A percentile compares a stretch with the other conserved stretches of the same genome.
Conservation (phyloP, 2,888 invertebrate genomes). For the Harmothoe impar region DNA sequence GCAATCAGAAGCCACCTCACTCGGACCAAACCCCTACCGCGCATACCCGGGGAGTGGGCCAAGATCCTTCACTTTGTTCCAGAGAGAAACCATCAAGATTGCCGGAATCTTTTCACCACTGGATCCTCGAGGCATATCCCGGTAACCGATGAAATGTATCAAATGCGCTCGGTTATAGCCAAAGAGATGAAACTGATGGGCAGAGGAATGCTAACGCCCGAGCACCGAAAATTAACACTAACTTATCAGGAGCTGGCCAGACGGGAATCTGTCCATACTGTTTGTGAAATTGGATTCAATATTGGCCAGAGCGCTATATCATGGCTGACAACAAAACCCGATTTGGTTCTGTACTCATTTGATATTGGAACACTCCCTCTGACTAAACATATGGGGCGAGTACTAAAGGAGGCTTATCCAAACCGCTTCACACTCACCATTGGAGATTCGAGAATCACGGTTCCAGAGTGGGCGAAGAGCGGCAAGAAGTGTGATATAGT, state of each 20-base stretch:
- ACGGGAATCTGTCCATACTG: neutral
- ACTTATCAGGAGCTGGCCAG: neutral
- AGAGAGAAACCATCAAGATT: neutral
- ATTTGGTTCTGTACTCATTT: neutral
- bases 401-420: neutral
- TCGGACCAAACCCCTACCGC: too few relatives aligned
- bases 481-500: neutral
- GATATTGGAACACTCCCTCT: neutral
- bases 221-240: neutral
- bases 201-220: neutral
- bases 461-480: neutral
- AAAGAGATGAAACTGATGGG: too few relatives aligned
- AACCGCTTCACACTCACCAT: neutral
- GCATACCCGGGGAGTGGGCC: neutral
- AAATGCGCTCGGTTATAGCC: too few relatives aligned
- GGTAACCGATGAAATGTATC: neutral
- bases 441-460: neutral
- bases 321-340: neutral
- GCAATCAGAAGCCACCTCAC: too few relatives aligned
- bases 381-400: neutral
- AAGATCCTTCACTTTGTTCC: neutral
- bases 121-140: neutral
- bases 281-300: neutral
- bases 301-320: neutral
- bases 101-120: neutral